A percentile compares a stretch with the other conserved stretches of the same genome.
Evolutionary conservation across 2,113 vertebrate species (phyloP).

Genomic region (Dipodomys spectabilis): DNA sequence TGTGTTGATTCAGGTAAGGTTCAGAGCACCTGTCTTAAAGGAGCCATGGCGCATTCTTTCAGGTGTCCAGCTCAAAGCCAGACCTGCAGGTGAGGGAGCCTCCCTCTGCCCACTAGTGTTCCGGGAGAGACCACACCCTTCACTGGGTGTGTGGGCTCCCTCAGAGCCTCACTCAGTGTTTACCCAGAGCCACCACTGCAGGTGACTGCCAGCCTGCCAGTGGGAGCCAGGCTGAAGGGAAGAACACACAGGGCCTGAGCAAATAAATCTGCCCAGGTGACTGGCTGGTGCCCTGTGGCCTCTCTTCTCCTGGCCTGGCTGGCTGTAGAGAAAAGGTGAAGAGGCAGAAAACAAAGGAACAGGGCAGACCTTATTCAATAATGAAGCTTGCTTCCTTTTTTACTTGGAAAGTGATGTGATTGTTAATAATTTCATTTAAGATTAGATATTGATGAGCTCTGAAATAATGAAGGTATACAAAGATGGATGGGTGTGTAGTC

Average conservation of each 20-base stretch:
- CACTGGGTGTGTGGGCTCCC: background rate
- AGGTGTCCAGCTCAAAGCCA: background rate
- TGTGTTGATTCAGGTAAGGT: constrained; percentile 41
- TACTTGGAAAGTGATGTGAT: background rate
- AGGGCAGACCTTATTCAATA: background rate
- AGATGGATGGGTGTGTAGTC: background rate
- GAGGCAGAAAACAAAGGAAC: background rate
- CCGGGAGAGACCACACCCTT: no score
- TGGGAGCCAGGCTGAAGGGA: background rate
- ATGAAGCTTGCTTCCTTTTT: constrained; percentile 5
- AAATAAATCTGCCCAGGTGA: no score
- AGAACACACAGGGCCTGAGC: background rate
- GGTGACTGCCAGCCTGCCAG: background rate
- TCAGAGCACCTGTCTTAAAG: constrained; percentile 13
- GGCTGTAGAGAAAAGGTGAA: background rate
- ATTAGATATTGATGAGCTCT: background rate
- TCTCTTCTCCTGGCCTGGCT: background rate
- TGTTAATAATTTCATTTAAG: background rate
- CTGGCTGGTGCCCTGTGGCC: rapidly evolving
- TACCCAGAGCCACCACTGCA: background rate
- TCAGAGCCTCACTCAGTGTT: background rate
- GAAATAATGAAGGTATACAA: background rate
- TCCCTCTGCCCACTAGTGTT: background rate
- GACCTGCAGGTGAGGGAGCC: background rate
- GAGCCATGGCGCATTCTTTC: background rate